Conservation (phyloP, 2,797 vertebrate genomes). For the Naso thynnoides region DNA sequence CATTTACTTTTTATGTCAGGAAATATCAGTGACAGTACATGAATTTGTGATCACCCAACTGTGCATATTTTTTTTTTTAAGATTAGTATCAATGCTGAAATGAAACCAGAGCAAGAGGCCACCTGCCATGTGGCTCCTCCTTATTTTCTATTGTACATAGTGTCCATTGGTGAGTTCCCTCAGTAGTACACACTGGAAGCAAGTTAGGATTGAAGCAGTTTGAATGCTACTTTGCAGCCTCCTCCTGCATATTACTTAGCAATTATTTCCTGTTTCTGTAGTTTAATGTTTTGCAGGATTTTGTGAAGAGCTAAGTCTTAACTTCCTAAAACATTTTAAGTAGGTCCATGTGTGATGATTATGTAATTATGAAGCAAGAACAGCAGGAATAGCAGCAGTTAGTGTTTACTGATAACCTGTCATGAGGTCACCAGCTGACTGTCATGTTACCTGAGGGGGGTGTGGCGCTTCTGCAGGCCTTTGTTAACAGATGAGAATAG, state of each 20-base stretch:
- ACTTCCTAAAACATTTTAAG: constrained; percentile 5
- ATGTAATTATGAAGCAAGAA: constrained; percentile 26
- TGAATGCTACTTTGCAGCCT: background rate
- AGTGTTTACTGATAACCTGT: constrained; percentile 65
- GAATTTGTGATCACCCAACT: background rate
- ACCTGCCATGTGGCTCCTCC: constrained; percentile 75
- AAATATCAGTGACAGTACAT: rapidly evolving
- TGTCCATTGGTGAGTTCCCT: constrained; percentile 61
- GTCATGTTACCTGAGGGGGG: constrained; percentile 70
- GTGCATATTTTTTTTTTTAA: background rate
- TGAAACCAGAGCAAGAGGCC: constrained; percentile 52
- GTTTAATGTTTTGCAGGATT: background rate
- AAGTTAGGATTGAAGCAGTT: background rate
- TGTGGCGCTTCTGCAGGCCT: constrained; percentile 38
- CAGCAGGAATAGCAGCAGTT: constrained; percentile 20
- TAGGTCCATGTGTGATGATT: constrained; percentile 14
- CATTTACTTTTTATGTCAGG: background rate
- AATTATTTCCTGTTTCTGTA: background rate
- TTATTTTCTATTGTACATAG: constrained; percentile 69
- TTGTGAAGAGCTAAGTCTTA: background rate
- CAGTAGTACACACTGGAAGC: constrained; percentile 5
- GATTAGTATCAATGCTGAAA: constrained; percentile 3
- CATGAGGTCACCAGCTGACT: constrained; percentile 75
- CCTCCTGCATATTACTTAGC: background rate
- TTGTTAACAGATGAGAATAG: constrained; percentile 8